Conservation (phyloP, 2,888 invertebrate species). For the Troglohyphantes excavatus region DNA sequence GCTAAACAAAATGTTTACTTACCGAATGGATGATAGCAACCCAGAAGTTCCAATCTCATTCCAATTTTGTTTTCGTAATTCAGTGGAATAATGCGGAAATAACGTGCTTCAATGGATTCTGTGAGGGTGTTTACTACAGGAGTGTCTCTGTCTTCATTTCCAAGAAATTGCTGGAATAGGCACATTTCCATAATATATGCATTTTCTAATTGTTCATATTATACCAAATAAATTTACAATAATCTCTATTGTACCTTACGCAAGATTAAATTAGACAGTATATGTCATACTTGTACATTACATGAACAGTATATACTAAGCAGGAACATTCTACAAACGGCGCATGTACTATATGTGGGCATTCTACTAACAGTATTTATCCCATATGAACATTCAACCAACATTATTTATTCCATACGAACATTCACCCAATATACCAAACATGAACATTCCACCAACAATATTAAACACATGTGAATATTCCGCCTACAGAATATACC, state of each 20-base stretch:
- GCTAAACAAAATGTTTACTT: constrained; percentile 79
- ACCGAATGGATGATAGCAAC: constrained; percentile 80
- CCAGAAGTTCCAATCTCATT: constrained; percentile 81
- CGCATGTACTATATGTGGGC: too few relatives aligned
- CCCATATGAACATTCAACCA: too few relatives aligned
- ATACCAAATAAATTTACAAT: neutral
- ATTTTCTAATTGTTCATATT: neutral
- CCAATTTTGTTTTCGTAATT: constrained; percentile 81
- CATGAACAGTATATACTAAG: too few relatives aligned
- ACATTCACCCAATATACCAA: too few relatives aligned
- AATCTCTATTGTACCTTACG: neutral
- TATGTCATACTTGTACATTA: too few relatives aligned
- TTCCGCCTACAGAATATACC: too few relatives aligned
- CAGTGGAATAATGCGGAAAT: constrained; percentile 81
- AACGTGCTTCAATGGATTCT: constrained; percentile 81
- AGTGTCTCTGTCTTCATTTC: constrained; percentile 81
- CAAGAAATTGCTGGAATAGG: constrained; percentile 81
- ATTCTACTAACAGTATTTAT: too few relatives aligned
- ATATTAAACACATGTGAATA: too few relatives aligned
- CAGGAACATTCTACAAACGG: too few relatives aligned
- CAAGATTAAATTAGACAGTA: neutral
- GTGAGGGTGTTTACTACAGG: constrained; percentile 81
- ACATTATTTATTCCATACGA: too few relatives aligned
- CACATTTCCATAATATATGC: constrained; percentile 1
- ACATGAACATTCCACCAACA: too few relatives aligned